A percentile compares a stretch with the other conserved stretches of the same genome.
Conservation (phyloP, 2,888 invertebrate genomes). For the Drosophila atripex region DNA sequence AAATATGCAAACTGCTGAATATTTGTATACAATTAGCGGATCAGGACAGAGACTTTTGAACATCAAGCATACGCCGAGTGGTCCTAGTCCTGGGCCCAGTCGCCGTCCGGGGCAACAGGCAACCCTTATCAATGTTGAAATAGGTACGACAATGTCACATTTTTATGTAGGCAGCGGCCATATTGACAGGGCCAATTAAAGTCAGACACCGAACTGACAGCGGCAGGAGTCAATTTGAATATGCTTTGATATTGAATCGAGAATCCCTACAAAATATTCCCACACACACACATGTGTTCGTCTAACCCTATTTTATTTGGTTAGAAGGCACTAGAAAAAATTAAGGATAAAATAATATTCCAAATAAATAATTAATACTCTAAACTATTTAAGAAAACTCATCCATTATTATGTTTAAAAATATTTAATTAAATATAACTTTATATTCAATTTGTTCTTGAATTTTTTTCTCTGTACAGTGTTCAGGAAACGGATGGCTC, state of each 20-base stretch:
- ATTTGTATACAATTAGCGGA: slow-evolving; percentile 76
- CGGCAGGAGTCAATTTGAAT: slow-evolving; percentile 63
- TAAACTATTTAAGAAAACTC: background rate
- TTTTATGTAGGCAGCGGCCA: slow-evolving; percentile 53
- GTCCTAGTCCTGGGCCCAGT: slow-evolving; percentile 4
- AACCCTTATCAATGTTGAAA: slow-evolving; percentile 79
- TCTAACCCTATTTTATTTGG: slow-evolving; percentile 12
- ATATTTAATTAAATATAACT: too few relatives aligned
- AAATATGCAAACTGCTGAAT: slow-evolving; percentile 38
- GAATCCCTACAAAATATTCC: slow-evolving; percentile 29
- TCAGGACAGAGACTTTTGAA: slow-evolving; percentile 42
- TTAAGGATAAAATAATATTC: background rate
- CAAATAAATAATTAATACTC: background rate
- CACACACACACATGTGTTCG: slow-evolving; percentile 3
- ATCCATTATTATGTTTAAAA: background rate
- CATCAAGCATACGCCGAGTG: slow-evolving; percentile 39
- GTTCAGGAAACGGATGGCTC: slow-evolving; percentile 97
- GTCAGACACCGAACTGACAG: slow-evolving; percentile 48
- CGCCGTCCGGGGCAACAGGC: slow-evolving; percentile 22
- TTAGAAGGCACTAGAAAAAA: background rate
- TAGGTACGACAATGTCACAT: slow-evolving; percentile 68
- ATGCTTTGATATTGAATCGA: slow-evolving; percentile 50
- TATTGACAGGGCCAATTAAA: slow-evolving; percentile 76
- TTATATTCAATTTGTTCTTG: background rate
- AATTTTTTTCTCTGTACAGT: slow-evolving; percentile 84